Evolutionary conservation across 2,888 invertebrate species (phyloP).

Genomic region (Ophioninae sp.): DNA sequence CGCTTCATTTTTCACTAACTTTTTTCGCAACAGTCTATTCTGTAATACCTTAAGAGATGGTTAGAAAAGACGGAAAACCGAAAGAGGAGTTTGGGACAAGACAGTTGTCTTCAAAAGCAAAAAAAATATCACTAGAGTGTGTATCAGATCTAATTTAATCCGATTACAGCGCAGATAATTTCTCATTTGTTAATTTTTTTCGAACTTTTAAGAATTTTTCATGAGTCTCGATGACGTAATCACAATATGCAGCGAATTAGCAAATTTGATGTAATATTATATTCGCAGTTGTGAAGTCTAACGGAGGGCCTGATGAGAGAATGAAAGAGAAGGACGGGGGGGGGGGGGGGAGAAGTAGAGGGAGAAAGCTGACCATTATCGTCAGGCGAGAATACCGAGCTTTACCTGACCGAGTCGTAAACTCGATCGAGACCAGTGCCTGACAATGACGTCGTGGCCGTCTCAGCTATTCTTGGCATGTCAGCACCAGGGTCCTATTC

Average conservation of each 20-base stretch:
- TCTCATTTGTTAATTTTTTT: neutral
- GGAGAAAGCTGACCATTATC: conserved; percentile 67
- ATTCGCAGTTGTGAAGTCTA: conserved; percentile 38
- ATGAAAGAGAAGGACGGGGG: conserved; percentile 9
- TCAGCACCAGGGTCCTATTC: conserved; percentile 47
- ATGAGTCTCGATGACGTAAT: conserved; percentile 4
- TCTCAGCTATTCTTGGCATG: conserved; percentile 55
- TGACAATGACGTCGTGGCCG: conserved; percentile 65
- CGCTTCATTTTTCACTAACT: too few species aligned
- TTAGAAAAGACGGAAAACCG: too few species aligned
- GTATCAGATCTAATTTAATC: neutral
- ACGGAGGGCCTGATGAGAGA: conserved; percentile 32
- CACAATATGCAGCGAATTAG: conserved; percentile 11
- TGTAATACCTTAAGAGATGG: too few species aligned
- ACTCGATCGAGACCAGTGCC: conserved; percentile 63
- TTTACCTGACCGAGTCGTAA: conserved; percentile 67
- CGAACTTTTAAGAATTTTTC: neutral
- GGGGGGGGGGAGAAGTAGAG: conserved; percentile 11
- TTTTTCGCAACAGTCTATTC: too few species aligned
- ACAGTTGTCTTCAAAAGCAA: too few species aligned
- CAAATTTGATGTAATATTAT: conserved; percentile 36
- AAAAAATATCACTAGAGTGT: too few species aligned
- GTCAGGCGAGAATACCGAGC: conserved; percentile 60
- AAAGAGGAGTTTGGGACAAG: too few species aligned
- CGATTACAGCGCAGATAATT: neutral